phyloP scores from a whole-genome alignment of 2,113 vertebrate species.

The Centropristis striata region DNA sequence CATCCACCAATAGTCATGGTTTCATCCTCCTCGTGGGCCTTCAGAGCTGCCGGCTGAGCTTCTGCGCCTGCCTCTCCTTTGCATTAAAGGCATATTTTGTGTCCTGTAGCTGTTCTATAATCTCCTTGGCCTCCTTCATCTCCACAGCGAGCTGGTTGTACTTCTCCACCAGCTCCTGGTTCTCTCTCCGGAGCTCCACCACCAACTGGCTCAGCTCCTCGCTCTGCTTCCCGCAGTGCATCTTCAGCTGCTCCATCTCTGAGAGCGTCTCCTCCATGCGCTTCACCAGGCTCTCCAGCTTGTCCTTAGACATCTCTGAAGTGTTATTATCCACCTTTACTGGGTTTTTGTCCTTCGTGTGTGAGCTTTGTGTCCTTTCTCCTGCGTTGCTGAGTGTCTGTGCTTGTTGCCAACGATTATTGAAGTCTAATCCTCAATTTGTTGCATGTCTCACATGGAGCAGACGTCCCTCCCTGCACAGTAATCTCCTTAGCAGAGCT shows the following conservation, averaged over 20 bases:
- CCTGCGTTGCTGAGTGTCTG: not conserved
- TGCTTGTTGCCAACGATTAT: constrained; percentile 35
- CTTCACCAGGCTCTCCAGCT: constrained; percentile 90
- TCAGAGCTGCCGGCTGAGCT: constrained; percentile 90
- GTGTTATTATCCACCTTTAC: not conserved
- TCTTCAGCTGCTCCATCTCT: constrained; percentile 92
- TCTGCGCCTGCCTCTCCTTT: constrained; percentile 91
- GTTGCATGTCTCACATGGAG: constrained; percentile 46
- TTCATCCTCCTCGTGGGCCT: not conserved
- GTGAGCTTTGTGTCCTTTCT: not conserved
- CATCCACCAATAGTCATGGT: not conserved
- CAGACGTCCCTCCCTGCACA: constrained; percentile 33
- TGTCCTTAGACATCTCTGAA: constrained; percentile 88
- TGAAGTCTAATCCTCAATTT: constrained; percentile 64
- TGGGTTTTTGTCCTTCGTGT: not conserved
- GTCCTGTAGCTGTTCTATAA: constrained; percentile 88
- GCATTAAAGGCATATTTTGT: constrained; percentile 90
- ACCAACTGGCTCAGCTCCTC: constrained; percentile 89
- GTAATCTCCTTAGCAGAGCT: constrained; percentile 83
- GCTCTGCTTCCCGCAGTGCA: constrained; percentile 89
- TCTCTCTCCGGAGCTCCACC: constrained; percentile 87
- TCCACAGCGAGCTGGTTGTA: constrained; percentile 86
- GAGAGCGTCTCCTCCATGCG: constrained; percentile 91
- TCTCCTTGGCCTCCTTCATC: constrained; percentile 89
- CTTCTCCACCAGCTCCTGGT: constrained; percentile 89